phyloP scores from a whole-genome alignment of 1,140 invertebrate species.

The Cyclina sinensis region DNA sequence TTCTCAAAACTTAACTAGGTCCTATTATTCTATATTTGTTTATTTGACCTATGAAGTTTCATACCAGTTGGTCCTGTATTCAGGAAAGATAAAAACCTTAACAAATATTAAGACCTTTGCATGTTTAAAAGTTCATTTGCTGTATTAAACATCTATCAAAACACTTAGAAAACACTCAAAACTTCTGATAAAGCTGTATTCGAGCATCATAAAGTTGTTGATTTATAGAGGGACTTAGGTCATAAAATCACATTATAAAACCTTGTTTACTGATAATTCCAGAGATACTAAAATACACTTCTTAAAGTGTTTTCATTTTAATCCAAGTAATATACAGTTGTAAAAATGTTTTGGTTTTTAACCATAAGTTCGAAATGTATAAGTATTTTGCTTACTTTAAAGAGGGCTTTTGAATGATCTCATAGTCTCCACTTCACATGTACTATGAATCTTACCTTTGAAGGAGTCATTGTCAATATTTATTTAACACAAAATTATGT shows the following conservation, averaged over 20 bases:
- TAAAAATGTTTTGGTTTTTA: too few species aligned
- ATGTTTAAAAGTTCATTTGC: background rate
- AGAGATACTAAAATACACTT: background rate
- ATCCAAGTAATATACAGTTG: background rate
- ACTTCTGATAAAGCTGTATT: background rate
- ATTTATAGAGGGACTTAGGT: background rate
- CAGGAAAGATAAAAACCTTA: background rate
- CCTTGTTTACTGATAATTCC: background rate
- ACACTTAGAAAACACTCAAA: conserved; percentile 4
- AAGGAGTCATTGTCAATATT: too few species aligned
- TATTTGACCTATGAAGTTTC: too few species aligned
- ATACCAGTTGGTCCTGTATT: too few species aligned
- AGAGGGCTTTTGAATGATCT: too few species aligned
- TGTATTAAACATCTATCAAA: conserved; percentile 2
- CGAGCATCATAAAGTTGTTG: background rate
- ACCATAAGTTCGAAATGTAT: too few species aligned
- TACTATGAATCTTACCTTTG: too few species aligned
- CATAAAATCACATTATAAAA: background rate
- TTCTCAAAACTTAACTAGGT: too few species aligned
- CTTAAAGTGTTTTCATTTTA: background rate
- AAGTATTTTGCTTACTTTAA: too few species aligned
- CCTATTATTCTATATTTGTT: too few species aligned
- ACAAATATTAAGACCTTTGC: background rate
- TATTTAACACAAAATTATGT: too few species aligned
- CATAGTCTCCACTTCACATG: too few species aligned